These are phyloP conservation scores for Vanessa tameamea DNA, from an alignment of 1,140 invertebrate species.

Conservation along the genomic window DNA sequence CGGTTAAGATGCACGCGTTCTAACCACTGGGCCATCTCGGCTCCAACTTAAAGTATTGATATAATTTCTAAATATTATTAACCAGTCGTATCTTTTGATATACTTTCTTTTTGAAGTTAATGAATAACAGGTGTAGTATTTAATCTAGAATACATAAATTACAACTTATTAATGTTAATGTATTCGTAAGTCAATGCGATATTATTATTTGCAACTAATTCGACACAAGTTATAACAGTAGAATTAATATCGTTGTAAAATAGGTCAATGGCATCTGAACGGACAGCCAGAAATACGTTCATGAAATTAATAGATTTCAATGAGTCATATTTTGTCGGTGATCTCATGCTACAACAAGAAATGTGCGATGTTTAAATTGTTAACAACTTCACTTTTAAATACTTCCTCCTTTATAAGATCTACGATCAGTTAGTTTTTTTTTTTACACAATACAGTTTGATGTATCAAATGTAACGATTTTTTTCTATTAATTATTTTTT, in stretches of 20 bases:
- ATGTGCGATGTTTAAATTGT: slow-evolving; percentile 24
- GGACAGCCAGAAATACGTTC: slow-evolving; percentile 43
- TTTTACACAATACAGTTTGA: background rate
- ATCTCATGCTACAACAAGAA: slow-evolving; percentile 39
- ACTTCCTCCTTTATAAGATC: slow-evolving; percentile 31
- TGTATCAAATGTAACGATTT: background rate
- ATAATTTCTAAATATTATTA: background rate
- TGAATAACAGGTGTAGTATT: slow-evolving; percentile 19
- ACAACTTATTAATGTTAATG: slow-evolving; percentile 27
- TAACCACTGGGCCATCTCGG: too few relatives aligned
- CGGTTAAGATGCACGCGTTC: too few relatives aligned
- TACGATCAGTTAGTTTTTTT: background rate
- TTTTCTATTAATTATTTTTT: background rate
- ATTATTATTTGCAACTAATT: slow-evolving; percentile 24
- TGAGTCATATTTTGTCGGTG: slow-evolving; percentile 43
- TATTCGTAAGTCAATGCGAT: slow-evolving; percentile 17
- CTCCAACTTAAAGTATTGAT: background rate
- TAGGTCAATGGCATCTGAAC: slow-evolving; percentile 63
- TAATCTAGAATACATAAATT: slow-evolving; percentile 19
- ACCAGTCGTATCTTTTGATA: slow-evolving; percentile 16
- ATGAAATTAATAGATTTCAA: slow-evolving; percentile 49
- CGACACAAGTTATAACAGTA: slow-evolving; percentile 25
- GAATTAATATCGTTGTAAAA: slow-evolving; percentile 38
- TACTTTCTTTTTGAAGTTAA: slow-evolving; percentile 21
- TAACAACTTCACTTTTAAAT: slow-evolving; percentile 25